Percentiles rank a stretch among this genome's conserved stretches.
Conservation (phyloP, 2,888 invertebrate species). For the Boloria euphrosyne region DNA sequence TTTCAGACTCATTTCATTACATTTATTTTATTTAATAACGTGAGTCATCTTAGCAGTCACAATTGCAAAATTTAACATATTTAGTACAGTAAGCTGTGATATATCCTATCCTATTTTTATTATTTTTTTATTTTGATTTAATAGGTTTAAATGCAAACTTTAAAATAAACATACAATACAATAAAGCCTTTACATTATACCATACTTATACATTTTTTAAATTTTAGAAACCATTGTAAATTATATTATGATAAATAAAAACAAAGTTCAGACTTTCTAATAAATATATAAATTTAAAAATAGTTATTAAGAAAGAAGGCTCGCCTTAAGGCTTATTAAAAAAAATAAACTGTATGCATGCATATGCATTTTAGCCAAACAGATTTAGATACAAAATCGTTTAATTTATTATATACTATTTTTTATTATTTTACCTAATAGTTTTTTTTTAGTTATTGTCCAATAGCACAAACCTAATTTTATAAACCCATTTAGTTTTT, state of each 20-base stretch:
- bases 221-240: no score
- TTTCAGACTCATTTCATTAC: slow-evolving; percentile 1
- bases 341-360: background rate
- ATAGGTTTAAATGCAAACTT: slow-evolving; percentile 6
- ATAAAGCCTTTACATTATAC: no score
- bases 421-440: background rate
- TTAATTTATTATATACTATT: slow-evolving; percentile 7
- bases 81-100: no score
- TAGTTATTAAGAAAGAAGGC: no score
- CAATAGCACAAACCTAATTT: slow-evolving; percentile 23
- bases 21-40: background rate
- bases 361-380: slow-evolving; percentile 7
- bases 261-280: no score
- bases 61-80: background rate
- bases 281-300: no score
- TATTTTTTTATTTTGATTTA: slow-evolving; percentile 7
- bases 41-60: slow-evolving; percentile 15
- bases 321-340: no score
- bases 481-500: slow-evolving; percentile 20
- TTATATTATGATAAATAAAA: no score
- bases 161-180: no score
- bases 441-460: slow-evolving; percentile 15
- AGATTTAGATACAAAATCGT: background rate
- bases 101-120: slow-evolving; percentile 29
- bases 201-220: no score